Evolutionary conservation across 2,113 vertebrate genomes (phyloP).

Genomic region (Upupa epops): DNA sequence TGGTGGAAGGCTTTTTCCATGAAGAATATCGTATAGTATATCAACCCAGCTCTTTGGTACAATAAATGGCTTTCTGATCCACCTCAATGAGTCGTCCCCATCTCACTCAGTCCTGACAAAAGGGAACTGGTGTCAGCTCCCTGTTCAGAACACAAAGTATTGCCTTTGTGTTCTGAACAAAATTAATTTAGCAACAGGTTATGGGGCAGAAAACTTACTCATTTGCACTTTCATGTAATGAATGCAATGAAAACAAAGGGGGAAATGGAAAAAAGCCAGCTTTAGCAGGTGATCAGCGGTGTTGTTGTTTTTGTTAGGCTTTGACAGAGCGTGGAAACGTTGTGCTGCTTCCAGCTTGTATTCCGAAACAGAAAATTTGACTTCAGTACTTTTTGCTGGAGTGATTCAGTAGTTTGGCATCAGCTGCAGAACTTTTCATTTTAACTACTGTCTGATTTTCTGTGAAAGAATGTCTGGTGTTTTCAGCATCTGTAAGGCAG

Average conservation of each 20-base stretch:
- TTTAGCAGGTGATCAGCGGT: neutral
- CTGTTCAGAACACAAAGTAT: too few relatives aligned
- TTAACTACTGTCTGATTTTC: constrained; percentile 64
- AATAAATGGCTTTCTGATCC: too few relatives aligned
- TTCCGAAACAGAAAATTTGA: constrained; percentile 2
- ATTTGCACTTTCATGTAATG: neutral
- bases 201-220: neutral
- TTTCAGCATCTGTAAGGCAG: neutral
- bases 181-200: neutral
- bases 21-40: too few relatives aligned
- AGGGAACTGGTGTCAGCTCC: too few relatives aligned
- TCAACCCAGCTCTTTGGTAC: too few relatives aligned
- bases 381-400: constrained; percentile 11
- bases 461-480: constrained; percentile 31
- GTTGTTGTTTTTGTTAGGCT: neutral
- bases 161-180: neutral
- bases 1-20: too few relatives aligned
- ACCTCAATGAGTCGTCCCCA: too few relatives aligned
- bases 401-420: constrained; percentile 58
- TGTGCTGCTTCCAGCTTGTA: neutral
- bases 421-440: neutral
- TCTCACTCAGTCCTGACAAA: too few relatives aligned
- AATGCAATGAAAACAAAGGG: neutral
- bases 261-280: neutral
- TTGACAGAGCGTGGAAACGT: neutral